Evolutionary conservation across 2,113 vertebrate species (phyloP).

Genomic region (Saguinus midas): DNA sequence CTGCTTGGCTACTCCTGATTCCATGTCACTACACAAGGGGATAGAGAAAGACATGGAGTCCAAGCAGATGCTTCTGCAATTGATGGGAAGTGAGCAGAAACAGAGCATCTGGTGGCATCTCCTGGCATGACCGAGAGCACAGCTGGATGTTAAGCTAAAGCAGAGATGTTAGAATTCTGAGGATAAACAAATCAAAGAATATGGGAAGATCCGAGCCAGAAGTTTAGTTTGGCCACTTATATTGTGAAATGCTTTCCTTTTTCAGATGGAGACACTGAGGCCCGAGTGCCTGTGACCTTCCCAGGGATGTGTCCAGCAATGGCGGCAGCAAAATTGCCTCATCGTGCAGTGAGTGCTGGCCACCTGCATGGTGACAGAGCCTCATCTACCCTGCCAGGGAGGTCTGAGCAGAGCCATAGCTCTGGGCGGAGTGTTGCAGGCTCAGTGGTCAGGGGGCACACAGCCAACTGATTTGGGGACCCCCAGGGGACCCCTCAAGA

Average conservation of each 20-base stretch:
- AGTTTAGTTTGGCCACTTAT: rapidly evolving
- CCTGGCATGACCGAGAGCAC: rapidly evolving
- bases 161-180: background rate
- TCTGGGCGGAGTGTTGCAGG: too few species aligned
- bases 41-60: rapidly evolving
- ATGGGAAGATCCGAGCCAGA: background rate
- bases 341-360: rapidly evolving
- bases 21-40: background rate
- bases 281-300: background rate
- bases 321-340: background rate
- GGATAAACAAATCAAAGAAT: background rate
- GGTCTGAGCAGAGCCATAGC: background rate
- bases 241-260: background rate
- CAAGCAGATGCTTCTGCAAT: background rate
- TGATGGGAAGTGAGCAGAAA: background rate
- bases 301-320: background rate
- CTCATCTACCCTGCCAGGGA: rapidly evolving
- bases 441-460: background rate
- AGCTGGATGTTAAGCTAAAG: background rate
- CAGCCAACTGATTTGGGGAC: background rate
- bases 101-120: rapidly evolving
- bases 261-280: background rate
- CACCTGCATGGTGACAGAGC: rapidly evolving
- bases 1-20: background rate
- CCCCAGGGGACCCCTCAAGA: background rate